phyloP scores from a whole-genome alignment of 1,140 invertebrate genomes.

The Euwallacea similis region DNA sequence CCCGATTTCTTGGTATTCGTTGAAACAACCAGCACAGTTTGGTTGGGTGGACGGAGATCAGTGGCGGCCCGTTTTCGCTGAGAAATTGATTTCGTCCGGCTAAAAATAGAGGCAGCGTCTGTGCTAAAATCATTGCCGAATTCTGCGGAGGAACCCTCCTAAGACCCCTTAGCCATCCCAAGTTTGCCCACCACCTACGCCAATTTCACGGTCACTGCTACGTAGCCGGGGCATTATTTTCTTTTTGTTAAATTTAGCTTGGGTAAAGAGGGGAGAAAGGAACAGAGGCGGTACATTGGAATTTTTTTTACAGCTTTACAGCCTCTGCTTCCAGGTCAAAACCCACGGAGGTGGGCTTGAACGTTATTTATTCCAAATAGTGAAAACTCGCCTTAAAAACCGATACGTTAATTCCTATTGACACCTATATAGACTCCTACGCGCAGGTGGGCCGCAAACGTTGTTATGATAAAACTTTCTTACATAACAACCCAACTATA shows the following conservation, averaged over 20 bases:
- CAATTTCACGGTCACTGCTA: constrained; percentile 20
- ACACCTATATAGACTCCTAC: constrained; percentile 18
- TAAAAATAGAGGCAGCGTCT: neutral
- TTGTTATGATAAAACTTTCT: constrained; percentile 21
- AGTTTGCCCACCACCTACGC: constrained; percentile 17
- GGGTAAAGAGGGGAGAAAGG: no score
- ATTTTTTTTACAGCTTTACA: no score
- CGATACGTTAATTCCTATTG: constrained; percentile 22
- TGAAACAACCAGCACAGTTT: constrained; percentile 29
- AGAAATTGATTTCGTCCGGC: neutral
- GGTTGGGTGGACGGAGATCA: constrained; percentile 28
- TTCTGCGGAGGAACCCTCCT: neutral
- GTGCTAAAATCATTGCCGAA: constrained; percentile 1
- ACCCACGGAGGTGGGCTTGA: no score
- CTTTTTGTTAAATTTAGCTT: neutral
- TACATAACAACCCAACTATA: constrained; percentile 29
- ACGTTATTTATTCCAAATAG: constrained; percentile 4
- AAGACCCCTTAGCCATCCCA: neutral
- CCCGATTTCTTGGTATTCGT: constrained; percentile 38
- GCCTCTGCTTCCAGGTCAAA: no score
- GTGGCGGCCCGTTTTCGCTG: neutral
- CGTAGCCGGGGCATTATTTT: constrained; percentile 3
- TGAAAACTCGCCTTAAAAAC: constrained; percentile 13
- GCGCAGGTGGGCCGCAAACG: constrained; percentile 15
- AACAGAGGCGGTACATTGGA: no score